These are phyloP conservation scores for Drosophila trapezifrons DNA, from an alignment of 1,140 invertebrate species.

Conservation along the genomic window DNA sequence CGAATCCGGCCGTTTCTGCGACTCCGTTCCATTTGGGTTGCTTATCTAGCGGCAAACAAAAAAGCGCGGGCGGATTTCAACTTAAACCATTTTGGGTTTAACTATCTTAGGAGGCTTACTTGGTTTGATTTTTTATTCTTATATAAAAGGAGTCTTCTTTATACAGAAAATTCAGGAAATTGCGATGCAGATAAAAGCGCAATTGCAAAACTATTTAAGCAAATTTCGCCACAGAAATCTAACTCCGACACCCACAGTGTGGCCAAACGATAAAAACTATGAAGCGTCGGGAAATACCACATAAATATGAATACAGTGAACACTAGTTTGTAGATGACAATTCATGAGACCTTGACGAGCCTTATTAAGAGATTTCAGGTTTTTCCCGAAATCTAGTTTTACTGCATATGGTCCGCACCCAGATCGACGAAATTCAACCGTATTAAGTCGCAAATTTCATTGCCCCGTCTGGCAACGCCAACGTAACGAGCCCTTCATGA, in stretches of 20 bases:
- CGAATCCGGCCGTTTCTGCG: conserved; percentile 10
- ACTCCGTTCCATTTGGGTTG: conserved; percentile 21
- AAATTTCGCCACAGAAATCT: conserved; percentile 12
- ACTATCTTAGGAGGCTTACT: not conserved
- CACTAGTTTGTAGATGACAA: not conserved
- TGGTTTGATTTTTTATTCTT: not conserved
- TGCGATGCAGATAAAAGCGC: not conserved
- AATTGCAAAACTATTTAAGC: not conserved
- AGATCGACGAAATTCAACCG: too few species aligned
- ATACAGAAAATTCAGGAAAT: not conserved
- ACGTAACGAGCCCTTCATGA: too few species aligned
- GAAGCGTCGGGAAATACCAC: not conserved
- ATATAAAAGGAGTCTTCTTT: too few species aligned
- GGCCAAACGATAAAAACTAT: not conserved
- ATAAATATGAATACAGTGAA: not conserved
- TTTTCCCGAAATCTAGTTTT: too few species aligned
- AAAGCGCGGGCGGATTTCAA: conserved; percentile 25
- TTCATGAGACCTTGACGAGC: too few species aligned
- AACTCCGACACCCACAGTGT: not conserved
- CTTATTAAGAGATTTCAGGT: too few species aligned
- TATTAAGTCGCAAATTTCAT: too few species aligned
- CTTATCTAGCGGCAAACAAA: not conserved
- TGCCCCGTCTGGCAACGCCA: too few species aligned
- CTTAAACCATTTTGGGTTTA: not conserved
- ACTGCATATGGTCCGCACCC: too few species aligned